These are phyloP conservation scores for Pontoporia blainvillei DNA, from an alignment of 2,113 vertebrate genomes.

Conservation along the genomic window DNA sequence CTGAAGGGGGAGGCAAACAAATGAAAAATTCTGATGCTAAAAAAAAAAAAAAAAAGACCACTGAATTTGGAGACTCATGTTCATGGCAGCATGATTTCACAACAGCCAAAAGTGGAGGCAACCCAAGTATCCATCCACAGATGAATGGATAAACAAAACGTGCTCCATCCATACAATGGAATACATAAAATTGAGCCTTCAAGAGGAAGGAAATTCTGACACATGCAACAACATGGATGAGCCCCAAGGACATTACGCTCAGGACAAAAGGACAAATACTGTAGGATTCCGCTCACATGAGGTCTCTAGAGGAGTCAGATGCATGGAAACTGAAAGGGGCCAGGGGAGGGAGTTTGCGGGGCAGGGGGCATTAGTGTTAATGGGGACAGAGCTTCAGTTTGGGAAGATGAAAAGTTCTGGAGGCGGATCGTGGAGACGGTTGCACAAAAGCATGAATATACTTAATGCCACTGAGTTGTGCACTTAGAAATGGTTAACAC, in stretches of 20 bases:
- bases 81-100: background rate
- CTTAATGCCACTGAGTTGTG: background rate
- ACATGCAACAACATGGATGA: background rate
- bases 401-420: background rate
- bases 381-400: rapidly evolving
- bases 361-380: background rate
- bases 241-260: background rate
- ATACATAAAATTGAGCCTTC: background rate
- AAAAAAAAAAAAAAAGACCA: background rate
- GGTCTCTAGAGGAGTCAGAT: no score
- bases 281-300: background rate
- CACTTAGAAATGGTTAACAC: background rate
- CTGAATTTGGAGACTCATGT: background rate
- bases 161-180: rapidly evolving
- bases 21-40: background rate
- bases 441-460: background rate
- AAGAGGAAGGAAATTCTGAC: background rate
- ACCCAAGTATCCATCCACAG: background rate
- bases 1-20: background rate
- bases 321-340: background rate
- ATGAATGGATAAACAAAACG: background rate
- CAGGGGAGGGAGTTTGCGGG: background rate
- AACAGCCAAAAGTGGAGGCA: background rate
- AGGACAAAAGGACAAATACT: background rate
- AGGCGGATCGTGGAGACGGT: rapidly evolving